A percentile compares a stretch with the other conserved stretches of the same genome.
phyloP scores from a whole-genome alignment of 2,113 vertebrate genomes.

The Mustela nigripes region DNA sequence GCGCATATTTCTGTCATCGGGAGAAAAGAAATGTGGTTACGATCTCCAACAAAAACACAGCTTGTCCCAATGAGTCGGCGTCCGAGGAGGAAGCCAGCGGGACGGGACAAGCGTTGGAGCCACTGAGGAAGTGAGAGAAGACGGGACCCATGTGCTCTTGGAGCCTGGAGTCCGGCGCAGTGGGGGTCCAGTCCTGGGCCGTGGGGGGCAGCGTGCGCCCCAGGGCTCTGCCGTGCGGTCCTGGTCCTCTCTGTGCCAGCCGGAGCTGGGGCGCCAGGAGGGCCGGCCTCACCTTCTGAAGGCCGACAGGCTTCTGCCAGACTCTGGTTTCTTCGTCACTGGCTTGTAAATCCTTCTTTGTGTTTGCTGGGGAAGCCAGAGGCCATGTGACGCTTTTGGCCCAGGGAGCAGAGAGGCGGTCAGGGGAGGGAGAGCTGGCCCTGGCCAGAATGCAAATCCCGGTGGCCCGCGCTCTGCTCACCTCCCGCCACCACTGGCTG shows the following conservation, averaged over 20 bases:
- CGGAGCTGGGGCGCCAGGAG: rapidly evolving
- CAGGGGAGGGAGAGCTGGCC: too few relatives aligned
- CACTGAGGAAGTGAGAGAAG: background rate
- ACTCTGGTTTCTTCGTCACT: background rate
- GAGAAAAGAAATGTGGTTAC: background rate
- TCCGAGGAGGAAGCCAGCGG: background rate
- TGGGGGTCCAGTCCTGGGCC: too few relatives aligned
- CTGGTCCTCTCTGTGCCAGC: too few relatives aligned
- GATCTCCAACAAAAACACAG: background rate
- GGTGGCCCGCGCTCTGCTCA: rapidly evolving
- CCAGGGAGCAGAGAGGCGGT: background rate
- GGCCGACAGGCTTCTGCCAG: background rate
- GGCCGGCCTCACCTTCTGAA: background rate
- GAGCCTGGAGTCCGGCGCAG: background rate
- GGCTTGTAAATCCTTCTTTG: too few relatives aligned
- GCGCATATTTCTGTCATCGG: background rate
- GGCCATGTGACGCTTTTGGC: background rate
- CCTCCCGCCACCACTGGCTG: background rate
- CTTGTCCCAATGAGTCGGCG: rapidly evolving
- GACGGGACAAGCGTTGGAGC: background rate
- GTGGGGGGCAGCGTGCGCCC: background rate
- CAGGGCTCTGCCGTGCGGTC: rapidly evolving
- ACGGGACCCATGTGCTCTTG: background rate
- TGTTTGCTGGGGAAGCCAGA: background rate
- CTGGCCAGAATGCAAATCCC: too few relatives aligned